These are phyloP conservation scores for Artibeus jamaicensis DNA, from an alignment of 2,797 vertebrate genomes.

Conservation along the genomic window DNA sequence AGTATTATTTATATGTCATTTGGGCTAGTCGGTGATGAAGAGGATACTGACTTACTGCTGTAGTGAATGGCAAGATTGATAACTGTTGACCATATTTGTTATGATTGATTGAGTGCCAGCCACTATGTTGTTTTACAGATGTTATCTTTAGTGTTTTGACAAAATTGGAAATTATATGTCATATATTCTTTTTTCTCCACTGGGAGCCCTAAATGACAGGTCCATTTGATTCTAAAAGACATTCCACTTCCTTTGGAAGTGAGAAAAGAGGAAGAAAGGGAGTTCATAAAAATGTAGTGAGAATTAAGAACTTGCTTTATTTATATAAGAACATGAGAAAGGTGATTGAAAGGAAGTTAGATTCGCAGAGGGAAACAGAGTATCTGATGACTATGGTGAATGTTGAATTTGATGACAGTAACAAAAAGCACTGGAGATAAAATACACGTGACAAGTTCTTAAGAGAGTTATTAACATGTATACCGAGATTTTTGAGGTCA, in stretches of 20 bases:
- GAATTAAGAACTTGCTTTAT: not conserved
- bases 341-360: not conserved
- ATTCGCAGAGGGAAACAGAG: not conserved
- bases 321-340: not conserved
- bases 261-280: not conserved
- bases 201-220: not conserved
- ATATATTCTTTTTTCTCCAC: not conserved
- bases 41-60: not conserved
- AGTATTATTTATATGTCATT: not conserved
- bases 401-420: not conserved
- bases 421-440: not conserved
- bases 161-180: not conserved
- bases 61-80: not conserved
- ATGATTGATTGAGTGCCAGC: not conserved
- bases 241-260: not conserved
- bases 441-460: not conserved
- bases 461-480: not conserved
- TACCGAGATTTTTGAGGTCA: not conserved
- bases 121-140: not conserved
- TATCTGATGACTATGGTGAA: not conserved
- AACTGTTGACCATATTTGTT: not conserved
- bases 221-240: not conserved
- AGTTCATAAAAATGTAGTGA: not conserved
- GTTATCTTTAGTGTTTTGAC: not conserved
- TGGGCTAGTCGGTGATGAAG: not conserved